Conservation (phyloP, 2,113 vertebrate species). For the Helogale parvula region DNA sequence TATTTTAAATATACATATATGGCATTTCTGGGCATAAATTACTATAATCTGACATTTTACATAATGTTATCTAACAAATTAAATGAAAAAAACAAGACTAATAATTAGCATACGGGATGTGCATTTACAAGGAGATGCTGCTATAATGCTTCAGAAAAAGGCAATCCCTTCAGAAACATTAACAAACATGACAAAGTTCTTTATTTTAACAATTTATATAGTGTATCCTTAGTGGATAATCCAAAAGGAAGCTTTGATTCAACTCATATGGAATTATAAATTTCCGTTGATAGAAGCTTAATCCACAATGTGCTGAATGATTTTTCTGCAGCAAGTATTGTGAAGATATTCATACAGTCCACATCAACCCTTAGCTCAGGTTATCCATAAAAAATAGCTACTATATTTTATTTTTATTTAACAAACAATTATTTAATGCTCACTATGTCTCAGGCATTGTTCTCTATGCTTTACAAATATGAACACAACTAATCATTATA, state of each 20-base stretch:
- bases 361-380: not conserved
- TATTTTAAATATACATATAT: not conserved
- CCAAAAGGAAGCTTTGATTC: not conserved
- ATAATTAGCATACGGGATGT: not conserved
- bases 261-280: not conserved
- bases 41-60: not conserved
- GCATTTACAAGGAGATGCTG: not conserved
- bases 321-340: not conserved
- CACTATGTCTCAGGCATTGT: not conserved
- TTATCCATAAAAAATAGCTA: not conserved
- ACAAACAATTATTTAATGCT: constrained; percentile 1
- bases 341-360: not conserved
- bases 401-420: constrained; percentile 16
- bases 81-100: not conserved
- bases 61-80: not conserved
- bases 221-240: not conserved
- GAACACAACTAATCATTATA: constrained; percentile 19
- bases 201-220: not conserved
- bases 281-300: not conserved
- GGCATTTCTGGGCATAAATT: not conserved
- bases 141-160: not conserved
- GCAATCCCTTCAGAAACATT: not conserved
- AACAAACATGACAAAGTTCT: not conserved
- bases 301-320: not conserved
- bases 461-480: constrained; percentile 42